Evolutionary conservation across 2,797 vertebrate species (phyloP), one percentile per base, ranked within the genome.

Genomic region (Pogoniulus pusillus): DNA sequence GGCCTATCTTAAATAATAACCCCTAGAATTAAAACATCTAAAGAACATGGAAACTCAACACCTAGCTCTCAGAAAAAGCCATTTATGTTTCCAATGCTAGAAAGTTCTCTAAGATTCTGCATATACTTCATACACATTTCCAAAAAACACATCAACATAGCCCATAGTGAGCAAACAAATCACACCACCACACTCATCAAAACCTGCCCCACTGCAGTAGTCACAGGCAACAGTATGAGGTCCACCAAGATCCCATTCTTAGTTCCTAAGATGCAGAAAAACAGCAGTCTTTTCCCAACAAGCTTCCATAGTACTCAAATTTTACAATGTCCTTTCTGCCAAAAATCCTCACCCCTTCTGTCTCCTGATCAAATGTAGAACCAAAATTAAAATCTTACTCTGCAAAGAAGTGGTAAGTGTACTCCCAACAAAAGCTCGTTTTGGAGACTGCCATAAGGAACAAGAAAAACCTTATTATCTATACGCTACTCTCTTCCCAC

Each of bases 391-490:
- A 59, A 47, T 45, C 5, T 60, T 34, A n/a, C 12, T 47, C 8
- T 10, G 12, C 41, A 32, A 7, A 54, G 1, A 16, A 0, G 7
- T 4, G 11, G 11, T 6, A 60, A 73, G 10, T 7, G 16, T 7
- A 17, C 10, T 74, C 15, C 15, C 27, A 69, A 3, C 1, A 57
- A 26, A 51, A 64, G 7, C 4, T 41, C 0, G 15, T 51, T 64
- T 65, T 1, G 3, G 6, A 57, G 18, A 29, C 32, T 45, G 29
- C 6, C 6, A 4, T 5, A 53, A 58, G 30, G 5, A 17, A 7
- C 0, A 1, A 6, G 1, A 1, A 26, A 66, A 34, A n/a, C 11
- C 5, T 55, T 12, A 54, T 0, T 12, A 18, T n/a, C 39, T 43
- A 6, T 12, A 39, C 2, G 41, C 5, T 35, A 7, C 15, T 12